Base-by-base conservation (phyloP, 2,113 vertebrate genomes). In the Apus apus region DNA sequence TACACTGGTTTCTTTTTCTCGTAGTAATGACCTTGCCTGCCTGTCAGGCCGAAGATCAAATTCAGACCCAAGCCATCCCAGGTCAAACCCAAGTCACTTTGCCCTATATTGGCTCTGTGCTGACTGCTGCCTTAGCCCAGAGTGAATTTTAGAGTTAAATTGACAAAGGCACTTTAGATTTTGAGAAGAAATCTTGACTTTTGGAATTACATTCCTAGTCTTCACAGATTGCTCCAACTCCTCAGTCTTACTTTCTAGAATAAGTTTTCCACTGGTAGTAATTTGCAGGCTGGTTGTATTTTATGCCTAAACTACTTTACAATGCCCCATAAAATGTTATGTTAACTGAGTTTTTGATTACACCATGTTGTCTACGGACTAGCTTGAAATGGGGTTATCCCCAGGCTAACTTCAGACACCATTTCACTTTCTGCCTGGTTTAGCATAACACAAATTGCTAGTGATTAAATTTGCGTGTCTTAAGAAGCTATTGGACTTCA, bases 401-500 rank as follows among this genome's bases (percentile, higher is more conserved):
- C 90, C 68, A 84, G 93, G 90, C 93, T 95, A 94, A 94, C 89
- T 77, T 93, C 26, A 64, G 85, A 90, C 87, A 90, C 32, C 79
- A 57, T 94, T 97, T 96, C 71, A 70, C 91, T 91, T 96, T 96
- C 91, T 96, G 93, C 71, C 91, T 97, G 95, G 77, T 96, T 95
- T 95, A 95, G 88, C 88, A 85, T 95, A 93, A 90, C 90, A 96
- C 76, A 93, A 92, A 92, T 94, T 94, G 86, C 87, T 61, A 75
- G 94, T 90, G 88, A 96, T 96, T 95, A 96, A 93, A 95, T 96
- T 90, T 90, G 80, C 86, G 87, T 83, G 94, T 93, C 94, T 96
- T 93, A 93, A 93, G 91, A 90, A 96, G 93, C 82, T 96, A 94
- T 94, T 97, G 77, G 95, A 93, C 94, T 95, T 97, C 76, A 92